These are phyloP conservation scores for Gobio gobio DNA, from an alignment of 2,113 vertebrate species.

Conservation along the genomic window DNA sequence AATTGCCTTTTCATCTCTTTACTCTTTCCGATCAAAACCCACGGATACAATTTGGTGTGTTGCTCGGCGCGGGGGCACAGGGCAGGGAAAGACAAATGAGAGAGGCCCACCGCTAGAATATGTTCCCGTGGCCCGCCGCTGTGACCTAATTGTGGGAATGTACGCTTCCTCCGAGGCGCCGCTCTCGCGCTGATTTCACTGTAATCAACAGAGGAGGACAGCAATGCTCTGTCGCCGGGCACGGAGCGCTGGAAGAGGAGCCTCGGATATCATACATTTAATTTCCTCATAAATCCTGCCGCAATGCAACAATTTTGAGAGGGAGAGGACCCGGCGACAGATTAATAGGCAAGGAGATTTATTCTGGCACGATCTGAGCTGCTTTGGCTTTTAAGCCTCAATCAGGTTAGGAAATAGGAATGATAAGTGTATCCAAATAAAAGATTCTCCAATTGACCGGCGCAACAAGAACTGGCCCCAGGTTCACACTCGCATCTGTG, in stretches of 20 bases:
- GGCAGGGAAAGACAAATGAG: conserved; percentile 61
- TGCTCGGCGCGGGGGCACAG: conserved; percentile 46
- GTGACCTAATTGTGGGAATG: conserved; percentile 63
- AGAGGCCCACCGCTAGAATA: conserved; percentile 55
- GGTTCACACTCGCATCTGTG: conserved; percentile 56
- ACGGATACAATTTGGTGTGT: conserved; percentile 53
- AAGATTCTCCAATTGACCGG: conserved; percentile 79
- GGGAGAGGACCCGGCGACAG: conserved; percentile 69
- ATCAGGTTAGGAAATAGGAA: conserved; percentile 78
- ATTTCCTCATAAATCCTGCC: conserved; percentile 74
- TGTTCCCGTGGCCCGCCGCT: conserved; percentile 48
- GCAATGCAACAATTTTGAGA: conserved; percentile 70
- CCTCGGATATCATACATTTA: conserved; percentile 73
- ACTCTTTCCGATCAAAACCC: conserved; percentile 35
- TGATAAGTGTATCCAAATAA: conserved; percentile 76
- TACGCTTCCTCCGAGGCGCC: conserved; percentile 57
- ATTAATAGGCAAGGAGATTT: conserved; percentile 82
- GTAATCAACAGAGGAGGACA: conserved; percentile 60
- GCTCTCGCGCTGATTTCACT: conserved; percentile 63
- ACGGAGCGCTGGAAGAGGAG: conserved; percentile 59
- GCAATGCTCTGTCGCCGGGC: conserved; percentile 66
- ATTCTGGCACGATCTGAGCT: conserved; percentile 80
- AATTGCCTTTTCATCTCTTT: conserved; percentile 56
- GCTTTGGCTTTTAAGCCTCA: conserved; percentile 81
- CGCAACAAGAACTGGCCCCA: conserved; percentile 70